phyloP scores from a whole-genome alignment of 2,113 vertebrate species.

The Passerina amoena region DNA sequence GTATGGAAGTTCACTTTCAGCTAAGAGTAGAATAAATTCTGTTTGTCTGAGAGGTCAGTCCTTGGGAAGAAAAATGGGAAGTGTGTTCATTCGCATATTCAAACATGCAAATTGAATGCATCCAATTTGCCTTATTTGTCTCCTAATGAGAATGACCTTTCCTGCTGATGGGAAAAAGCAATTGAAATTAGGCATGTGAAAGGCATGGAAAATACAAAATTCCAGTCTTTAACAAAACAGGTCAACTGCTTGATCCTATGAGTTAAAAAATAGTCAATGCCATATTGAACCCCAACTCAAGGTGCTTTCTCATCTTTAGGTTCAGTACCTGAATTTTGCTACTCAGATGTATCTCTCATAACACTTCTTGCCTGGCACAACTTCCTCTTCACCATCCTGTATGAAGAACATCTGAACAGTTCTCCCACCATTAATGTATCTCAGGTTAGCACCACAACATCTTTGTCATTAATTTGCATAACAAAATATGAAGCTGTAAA shows the following conservation, averaged over 20 bases:
- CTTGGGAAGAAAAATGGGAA: conserved; percentile 40
- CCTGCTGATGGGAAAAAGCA: neutral
- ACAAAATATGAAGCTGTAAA: neutral
- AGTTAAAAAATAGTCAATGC: neutral
- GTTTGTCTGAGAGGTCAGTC: conserved; percentile 11
- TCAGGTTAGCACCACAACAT: neutral
- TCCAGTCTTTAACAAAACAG: neutral
- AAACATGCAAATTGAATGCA: conserved; percentile 23
- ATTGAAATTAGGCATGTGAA: neutral
- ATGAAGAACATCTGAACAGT: neutral
- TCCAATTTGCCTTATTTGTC: conserved; percentile 17
- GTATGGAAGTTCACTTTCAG: conserved; percentile 9
- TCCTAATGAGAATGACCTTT: conserved; percentile 38
- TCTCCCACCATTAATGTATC: neutral
- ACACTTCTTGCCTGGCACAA: neutral
- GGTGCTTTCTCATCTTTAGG: neutral
- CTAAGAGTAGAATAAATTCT: conserved; percentile 31
- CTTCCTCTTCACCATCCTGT: neutral
- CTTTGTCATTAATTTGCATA: neutral
- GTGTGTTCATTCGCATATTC: neutral
- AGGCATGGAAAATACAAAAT: neutral
- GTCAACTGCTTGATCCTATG: neutral
- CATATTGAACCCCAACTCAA: neutral
- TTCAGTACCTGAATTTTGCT: neutral
- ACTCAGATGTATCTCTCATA: neutral